A percentile compares a stretch with the other conserved stretches of the same genome.
These are phyloP conservation scores for Chalcis sispes DNA, from an alignment of 2,888 invertebrate species.

Conservation along the genomic window DNA sequence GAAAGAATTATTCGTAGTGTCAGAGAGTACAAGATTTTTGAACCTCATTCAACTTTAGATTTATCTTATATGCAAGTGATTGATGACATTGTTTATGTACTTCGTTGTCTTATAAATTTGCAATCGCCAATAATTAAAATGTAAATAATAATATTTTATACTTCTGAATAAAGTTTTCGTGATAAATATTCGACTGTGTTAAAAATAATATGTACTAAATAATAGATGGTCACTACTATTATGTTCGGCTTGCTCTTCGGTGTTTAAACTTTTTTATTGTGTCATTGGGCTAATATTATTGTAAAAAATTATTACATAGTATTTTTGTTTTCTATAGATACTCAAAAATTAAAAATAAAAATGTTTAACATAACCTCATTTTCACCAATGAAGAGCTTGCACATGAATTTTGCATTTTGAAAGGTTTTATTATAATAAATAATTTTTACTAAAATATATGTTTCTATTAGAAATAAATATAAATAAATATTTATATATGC, in stretches of 20 bases:
- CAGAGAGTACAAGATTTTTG: conserved; percentile 4
- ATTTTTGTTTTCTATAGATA: no score
- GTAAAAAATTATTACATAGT: no score
- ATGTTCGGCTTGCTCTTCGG: no score
- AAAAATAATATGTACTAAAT: not conserved
- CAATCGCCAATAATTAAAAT: not conserved
- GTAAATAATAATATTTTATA: not conserved
- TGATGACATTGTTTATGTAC: not conserved
- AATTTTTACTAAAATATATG: not conserved
- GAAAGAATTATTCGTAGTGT: conserved; percentile 63
- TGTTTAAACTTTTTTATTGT: no score
- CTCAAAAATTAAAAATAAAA: no score
- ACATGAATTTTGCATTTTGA: not conserved
- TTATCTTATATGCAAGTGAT: not conserved
- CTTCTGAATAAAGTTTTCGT: not conserved
- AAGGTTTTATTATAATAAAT: not conserved
- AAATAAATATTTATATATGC: not conserved
- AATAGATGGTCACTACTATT: not conserved
- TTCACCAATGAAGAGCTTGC: no score
- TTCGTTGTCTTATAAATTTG: not conserved
- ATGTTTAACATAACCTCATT: no score
- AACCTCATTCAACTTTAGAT: not conserved
- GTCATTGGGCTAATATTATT: no score
- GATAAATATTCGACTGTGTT: not conserved
- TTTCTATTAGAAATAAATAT: not conserved